A percentile compares a stretch with the other conserved stretches of the same genome.
Conservation (phyloP, 2,113 vertebrate species). For the Psilopsiagon aymara region DNA sequence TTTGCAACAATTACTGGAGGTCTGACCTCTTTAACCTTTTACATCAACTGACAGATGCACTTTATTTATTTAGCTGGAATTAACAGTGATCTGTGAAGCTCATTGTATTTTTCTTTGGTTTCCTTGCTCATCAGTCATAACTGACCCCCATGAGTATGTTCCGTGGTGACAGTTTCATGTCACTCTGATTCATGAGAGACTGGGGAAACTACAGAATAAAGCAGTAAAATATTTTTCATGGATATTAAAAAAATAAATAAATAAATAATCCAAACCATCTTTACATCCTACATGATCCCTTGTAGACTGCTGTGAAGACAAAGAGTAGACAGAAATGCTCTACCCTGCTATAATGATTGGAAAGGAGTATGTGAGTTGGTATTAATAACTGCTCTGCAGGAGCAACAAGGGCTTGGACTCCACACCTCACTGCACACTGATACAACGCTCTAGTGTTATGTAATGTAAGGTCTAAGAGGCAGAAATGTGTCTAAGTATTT, state of each 20-base stretch:
- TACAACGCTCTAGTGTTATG: not conserved
- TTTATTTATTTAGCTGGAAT: constrained; percentile 65
- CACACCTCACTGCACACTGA: not conserved
- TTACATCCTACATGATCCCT: not conserved
- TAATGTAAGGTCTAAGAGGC: not conserved
- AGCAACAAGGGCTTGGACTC: not conserved
- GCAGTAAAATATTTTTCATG: not conserved
- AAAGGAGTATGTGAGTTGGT: not conserved
- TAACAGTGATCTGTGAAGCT: constrained; percentile 48
- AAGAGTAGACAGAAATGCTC: not conserved
- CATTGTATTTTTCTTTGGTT: constrained; percentile 1
- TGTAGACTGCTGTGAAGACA: not conserved
- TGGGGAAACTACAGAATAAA: not conserved
- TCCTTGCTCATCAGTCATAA: constrained; percentile 4
- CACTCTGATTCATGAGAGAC: not conserved
- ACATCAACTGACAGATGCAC: not conserved
- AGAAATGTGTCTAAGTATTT: not conserved
- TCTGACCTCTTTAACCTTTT: constrained; percentile 49
- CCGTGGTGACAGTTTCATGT: not conserved
- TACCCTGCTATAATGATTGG: not conserved
- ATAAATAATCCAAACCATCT: not conserved
- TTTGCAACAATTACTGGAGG: constrained; percentile 11
- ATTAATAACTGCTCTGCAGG: not conserved
- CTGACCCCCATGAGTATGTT: not conserved
- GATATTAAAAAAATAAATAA: not conserved